Percentiles rank a stretch among this genome's conserved stretches.
These are phyloP conservation scores for Porites divaricata DNA, from an alignment of 92 coral and sea anemone species.

Conservation along the genomic window DNA sequence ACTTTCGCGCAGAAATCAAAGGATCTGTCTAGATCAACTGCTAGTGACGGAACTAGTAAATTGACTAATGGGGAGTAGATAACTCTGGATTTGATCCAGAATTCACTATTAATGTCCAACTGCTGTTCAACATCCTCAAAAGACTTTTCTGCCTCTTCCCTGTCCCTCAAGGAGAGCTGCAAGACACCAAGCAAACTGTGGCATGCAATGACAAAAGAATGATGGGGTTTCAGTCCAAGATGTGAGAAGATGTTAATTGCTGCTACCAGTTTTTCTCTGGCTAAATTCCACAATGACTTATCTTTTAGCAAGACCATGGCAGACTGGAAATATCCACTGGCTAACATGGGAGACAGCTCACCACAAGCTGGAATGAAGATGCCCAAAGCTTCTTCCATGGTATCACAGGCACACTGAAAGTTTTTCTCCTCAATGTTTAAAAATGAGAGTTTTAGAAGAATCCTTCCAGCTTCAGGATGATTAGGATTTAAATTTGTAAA, in stretches of 20 bases:
- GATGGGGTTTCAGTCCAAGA: neutral
- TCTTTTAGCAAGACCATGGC: neutral
- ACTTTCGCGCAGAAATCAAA: neutral
- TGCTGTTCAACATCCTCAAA: neutral
- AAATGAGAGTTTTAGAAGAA: neutral
- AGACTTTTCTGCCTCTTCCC: neutral
- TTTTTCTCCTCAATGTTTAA: neutral
- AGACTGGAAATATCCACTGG: neutral
- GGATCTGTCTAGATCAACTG: no score
- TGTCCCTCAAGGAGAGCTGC: neutral
- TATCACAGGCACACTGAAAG: neutral
- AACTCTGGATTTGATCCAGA: neutral
- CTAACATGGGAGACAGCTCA: slow-evolving; percentile 3
- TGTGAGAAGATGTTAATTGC: neutral
- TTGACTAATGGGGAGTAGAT: no score
- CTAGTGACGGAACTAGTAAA: neutral
- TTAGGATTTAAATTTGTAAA: neutral
- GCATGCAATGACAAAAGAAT: slow-evolving; percentile 2
- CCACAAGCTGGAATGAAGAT: slow-evolving; percentile 12
- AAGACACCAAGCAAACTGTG: slow-evolving; percentile 1
- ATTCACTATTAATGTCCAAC: neutral
- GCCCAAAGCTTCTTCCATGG: neutral
- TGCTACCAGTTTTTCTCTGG: neutral
- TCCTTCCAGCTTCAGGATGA: slow-evolving; percentile 13
- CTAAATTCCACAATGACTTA: neutral